A percentile compares a stretch with the other conserved stretches of the same genome.
These are phyloP conservation scores for Eupleurogrammus muticus DNA, from an alignment of 2,797 vertebrate genomes.

Conservation along the genomic window DNA sequence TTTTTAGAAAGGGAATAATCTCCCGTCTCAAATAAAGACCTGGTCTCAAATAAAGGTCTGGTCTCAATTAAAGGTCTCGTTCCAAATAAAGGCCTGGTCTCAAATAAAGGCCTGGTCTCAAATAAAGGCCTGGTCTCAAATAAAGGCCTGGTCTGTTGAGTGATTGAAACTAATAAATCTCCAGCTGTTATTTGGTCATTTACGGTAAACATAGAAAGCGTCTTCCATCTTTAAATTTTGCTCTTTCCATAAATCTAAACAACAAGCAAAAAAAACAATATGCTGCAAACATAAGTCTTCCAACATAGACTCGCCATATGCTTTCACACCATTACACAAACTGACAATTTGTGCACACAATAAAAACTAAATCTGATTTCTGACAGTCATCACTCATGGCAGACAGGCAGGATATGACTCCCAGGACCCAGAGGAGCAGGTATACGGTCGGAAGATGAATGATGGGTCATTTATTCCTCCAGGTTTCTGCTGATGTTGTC, in stretches of 20 bases:
- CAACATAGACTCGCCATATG: constrained; percentile 7
- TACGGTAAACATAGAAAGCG: too few species aligned
- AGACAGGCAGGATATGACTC: constrained; percentile 23
- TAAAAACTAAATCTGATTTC: constrained; percentile 43
- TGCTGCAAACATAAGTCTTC: constrained; percentile 51
- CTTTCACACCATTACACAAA: constrained; percentile 8
- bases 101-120: too few species aligned
- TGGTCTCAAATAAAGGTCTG: too few species aligned
- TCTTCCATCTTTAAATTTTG: neutral
- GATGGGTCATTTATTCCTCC: constrained; percentile 51
- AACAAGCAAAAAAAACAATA: constrained; percentile 28
- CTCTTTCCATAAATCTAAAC: constrained; percentile 9
- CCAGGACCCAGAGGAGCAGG: constrained; percentile 39
- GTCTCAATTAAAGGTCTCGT: too few species aligned
- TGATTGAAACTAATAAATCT: too few species aligned
- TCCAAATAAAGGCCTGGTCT: too few species aligned
- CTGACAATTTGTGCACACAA: constrained; percentile 8
- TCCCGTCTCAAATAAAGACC: too few species aligned
- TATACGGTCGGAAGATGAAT: constrained; percentile 58
- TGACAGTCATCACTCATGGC: constrained; percentile 53
- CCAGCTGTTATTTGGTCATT: too few species aligned
- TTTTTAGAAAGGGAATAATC: too few species aligned
- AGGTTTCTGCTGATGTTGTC: constrained; percentile 45
- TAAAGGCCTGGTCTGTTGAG: too few species aligned
- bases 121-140: too few species aligned